Conservation (phyloP, 2,888 invertebrate species). For the Melinaea menophilus region DNA sequence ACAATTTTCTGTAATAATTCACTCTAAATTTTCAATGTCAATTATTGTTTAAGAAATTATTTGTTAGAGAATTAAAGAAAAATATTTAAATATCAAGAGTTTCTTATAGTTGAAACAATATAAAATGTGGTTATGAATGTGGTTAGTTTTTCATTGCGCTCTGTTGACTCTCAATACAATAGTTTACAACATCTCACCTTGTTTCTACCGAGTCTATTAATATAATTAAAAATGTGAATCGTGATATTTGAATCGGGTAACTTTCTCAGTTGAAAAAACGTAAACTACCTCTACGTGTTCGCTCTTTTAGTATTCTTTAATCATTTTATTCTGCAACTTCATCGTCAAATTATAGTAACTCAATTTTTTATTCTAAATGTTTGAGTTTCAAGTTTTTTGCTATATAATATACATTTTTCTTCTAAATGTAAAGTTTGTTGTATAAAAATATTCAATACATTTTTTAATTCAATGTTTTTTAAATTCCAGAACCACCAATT, state of each 20-base stretch:
- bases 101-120: too few relatives aligned
- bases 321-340: slow-evolving; percentile 5
- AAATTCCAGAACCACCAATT: too few relatives aligned
- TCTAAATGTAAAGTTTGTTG: not conserved
- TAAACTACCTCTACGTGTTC: not conserved
- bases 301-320: not conserved
- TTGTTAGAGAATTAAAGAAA: too few relatives aligned
- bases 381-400: not conserved
- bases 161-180: too few relatives aligned
- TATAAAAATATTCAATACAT: not conserved
- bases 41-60: too few relatives aligned
- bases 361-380: not conserved
- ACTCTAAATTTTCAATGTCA: too few relatives aligned
- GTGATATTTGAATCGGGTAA: not conserved
- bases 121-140: too few relatives aligned
- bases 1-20: too few relatives aligned
- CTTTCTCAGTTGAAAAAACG: not conserved
- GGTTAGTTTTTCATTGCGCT: too few relatives aligned
- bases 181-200: too few relatives aligned
- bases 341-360: slow-evolving; percentile 1
- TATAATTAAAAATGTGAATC: not conserved
- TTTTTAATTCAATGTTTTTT: too few relatives aligned
- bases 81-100: too few relatives aligned
- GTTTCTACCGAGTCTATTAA: not conserved
- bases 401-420: not conserved